Evolutionary conservation across 2,888 invertebrate genomes (phyloP), one percentile per base, ranked within the genome.

Genomic region (Netelia virgata): DNA sequence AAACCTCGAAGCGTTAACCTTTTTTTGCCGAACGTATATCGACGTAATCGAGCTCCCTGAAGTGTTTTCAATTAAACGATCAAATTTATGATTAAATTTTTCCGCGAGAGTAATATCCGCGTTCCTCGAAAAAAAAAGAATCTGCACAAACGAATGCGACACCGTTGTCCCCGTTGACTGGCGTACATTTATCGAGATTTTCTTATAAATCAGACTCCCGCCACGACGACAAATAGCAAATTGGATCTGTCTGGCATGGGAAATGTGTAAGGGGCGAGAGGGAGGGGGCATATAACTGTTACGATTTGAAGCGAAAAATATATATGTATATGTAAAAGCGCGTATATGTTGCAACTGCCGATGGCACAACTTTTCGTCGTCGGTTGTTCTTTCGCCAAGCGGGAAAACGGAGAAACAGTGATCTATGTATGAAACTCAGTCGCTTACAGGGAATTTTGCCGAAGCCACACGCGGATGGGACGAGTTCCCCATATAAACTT

Each of bases 401-500:
- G 63, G 85, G 80, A 66, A 66, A 59, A 28, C 59, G 73, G 18
- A 20, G 50, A 53, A 57, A 64, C 61, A 68, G 59, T 75, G 82
- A 82, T 74, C 74, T 82, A 82, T 84, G 57, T 69, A 75, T 75
- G 78, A 70, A 74, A 53, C 70, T 57, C 9, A 16, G 20, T 43
- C 28, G 55, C 70, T 61, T 55, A 75, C 41, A 61, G 72, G 36
- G 59, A 75, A 81, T 84, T 79, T 84, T 55, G 57, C 23, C 18
- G 10, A 18, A 23, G 64, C 64, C 53, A 66, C 73, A 55, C 68
- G 68, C 77, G 68, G 57, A 18, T 18, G 53, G 43, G 36, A 47
- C 69, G 73, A 74, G 66, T 64, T 57, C 73, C 57, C 74, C 89
- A 90, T 91, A 92, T 91, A 92, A 92, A 92, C 91, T 91, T 90